Percentiles rank a stretch among this genome's conserved stretches.
Conservation (phyloP, 2,113 vertebrate genomes). For the Chauna torquata region DNA sequence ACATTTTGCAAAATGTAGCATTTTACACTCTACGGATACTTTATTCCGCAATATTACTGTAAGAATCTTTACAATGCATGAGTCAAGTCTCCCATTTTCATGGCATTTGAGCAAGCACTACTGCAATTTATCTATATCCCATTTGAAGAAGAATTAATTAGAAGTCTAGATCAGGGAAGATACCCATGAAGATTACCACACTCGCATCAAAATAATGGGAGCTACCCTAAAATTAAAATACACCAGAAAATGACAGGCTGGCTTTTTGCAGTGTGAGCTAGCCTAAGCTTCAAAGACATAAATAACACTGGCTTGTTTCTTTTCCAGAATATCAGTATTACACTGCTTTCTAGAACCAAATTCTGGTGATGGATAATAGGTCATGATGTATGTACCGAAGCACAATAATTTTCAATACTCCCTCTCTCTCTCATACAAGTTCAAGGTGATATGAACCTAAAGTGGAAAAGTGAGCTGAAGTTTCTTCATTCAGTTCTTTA, state of each 20-base stretch:
- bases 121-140: neutral
- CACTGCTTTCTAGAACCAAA: neutral
- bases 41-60: neutral
- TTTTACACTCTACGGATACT: neutral
- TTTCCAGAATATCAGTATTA: neutral
- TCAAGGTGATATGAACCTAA: conserved; percentile 8
- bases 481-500: conserved; percentile 32
- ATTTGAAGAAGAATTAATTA: neutral
- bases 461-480: conserved; percentile 36
- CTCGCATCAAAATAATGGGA: neutral
- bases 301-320: neutral
- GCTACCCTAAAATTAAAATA: neutral
- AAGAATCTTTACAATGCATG: neutral
- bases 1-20: neutral
- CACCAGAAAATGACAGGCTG: neutral
- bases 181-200: neutral
- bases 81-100: neutral
- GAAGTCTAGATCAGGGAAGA: neutral
- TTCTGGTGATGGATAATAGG: neutral
- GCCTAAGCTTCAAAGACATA: neutral
- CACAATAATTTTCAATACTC: neutral
- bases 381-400: neutral
- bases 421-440: neutral
- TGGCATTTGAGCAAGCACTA: neutral
- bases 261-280: neutral